Conservation (phyloP, 2,797 vertebrate species). For the Neostethus bicornis region DNA sequence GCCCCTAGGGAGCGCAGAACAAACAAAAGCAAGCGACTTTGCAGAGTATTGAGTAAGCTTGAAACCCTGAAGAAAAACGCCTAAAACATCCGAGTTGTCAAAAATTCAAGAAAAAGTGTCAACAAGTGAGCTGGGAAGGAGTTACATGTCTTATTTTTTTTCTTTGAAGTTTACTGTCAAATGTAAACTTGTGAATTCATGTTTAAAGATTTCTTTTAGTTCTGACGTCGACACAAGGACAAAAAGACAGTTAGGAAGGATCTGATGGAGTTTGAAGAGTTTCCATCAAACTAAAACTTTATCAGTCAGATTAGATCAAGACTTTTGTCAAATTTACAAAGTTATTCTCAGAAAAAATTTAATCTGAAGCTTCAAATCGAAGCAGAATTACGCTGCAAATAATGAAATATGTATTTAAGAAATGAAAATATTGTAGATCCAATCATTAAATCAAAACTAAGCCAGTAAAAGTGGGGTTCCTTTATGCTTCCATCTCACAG, state of each 20-base stretch:
- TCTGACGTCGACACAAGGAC: neutral
- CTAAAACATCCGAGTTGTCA: slow-evolving; percentile 12
- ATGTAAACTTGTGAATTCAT: neutral
- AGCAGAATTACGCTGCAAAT: too few species aligned
- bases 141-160: neutral
- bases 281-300: too few species aligned
- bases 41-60: slow-evolving; percentile 2
- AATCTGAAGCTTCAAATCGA: too few species aligned
- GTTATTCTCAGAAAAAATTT: too few species aligned
- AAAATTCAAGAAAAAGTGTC: neutral
- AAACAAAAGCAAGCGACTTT: slow-evolving; percentile 6
- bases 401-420: too few species aligned
- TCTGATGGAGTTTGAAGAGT: too few species aligned
- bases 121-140: neutral
- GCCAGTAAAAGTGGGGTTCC: too few species aligned
- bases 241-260: neutral
- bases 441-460: too few species aligned
- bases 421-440: too few species aligned
- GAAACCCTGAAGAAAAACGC: neutral
- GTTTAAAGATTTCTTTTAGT: neutral
- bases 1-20: slow-evolving; percentile 4
- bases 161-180: neutral
- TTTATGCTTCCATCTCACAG: too few species aligned
- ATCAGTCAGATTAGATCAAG: too few species aligned
- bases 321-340: too few species aligned